A percentile compares a stretch with the other conserved stretches of the same genome.
phyloP scores from a whole-genome alignment of 1,140 invertebrate genomes.

The Ylistrum balloti region DNA sequence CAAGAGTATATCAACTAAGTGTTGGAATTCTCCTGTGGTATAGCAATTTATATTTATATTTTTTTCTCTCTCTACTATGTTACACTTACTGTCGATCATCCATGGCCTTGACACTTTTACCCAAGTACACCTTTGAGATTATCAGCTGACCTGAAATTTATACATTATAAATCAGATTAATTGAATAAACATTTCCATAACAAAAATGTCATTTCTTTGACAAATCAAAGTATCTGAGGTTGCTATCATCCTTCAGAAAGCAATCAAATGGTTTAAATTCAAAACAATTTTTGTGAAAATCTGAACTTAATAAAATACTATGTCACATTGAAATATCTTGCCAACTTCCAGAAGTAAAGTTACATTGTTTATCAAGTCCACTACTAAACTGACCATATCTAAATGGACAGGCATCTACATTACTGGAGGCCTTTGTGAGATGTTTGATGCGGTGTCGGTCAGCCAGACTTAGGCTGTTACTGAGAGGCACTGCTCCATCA shows the following conservation, averaged over 20 bases:
- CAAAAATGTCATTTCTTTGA: too few species aligned
- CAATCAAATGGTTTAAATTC: too few species aligned
- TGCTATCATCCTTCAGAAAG: too few species aligned
- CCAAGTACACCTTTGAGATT: conserved; percentile 79
- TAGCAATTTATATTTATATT: too few species aligned
- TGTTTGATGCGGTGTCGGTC: conserved; percentile 77
- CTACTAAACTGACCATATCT: conserved; percentile 74
- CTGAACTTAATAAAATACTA: too few species aligned
- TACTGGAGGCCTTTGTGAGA: conserved; percentile 66
- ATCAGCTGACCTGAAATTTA: conserved; percentile 77
- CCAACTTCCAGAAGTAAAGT: too few species aligned
- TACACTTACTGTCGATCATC: conserved; percentile 74
- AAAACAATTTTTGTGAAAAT: too few species aligned
- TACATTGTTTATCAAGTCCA: background rate
- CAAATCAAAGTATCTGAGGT: too few species aligned
- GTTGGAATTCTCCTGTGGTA: too few species aligned
- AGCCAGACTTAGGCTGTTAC: conserved; percentile 80
- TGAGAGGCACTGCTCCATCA: conserved; percentile 81
- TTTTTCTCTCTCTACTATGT: too few species aligned
- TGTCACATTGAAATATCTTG: too few species aligned
- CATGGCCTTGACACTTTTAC: conserved; percentile 74
- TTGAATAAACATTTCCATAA: background rate
- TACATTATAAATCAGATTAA: conserved; percentile 7
- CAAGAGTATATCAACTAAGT: too few species aligned
- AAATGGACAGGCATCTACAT: conserved; percentile 76